A percentile compares a stretch with the other conserved stretches of the same genome.
Evolutionary conservation across 2,888 invertebrate genomes (phyloP).

Genomic region (Leptinotarsa juncta): DNA sequence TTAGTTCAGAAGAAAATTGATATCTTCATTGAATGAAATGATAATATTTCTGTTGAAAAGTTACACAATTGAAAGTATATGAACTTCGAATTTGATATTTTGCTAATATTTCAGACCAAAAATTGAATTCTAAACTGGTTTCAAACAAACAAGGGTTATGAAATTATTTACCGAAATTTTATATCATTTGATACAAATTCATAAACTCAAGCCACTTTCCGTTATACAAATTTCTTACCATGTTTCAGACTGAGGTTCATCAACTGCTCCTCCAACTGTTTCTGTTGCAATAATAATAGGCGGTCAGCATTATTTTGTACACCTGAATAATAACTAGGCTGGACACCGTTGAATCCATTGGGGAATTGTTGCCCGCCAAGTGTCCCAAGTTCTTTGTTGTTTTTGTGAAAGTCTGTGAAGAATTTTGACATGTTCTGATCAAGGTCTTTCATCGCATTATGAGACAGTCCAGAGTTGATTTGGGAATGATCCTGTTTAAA

Average conservation of each 20-base stretch:
- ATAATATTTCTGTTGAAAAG: too few species aligned
- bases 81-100: too few species aligned
- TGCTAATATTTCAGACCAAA: too few species aligned
- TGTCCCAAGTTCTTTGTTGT: slow-evolving; percentile 54
- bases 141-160: too few species aligned
- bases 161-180: too few species aligned
- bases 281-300: slow-evolving; percentile 58
- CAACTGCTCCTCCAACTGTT: slow-evolving; percentile 62
- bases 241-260: slow-evolving; percentile 59
- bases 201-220: slow-evolving; percentile 1
- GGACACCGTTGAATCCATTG: slow-evolving; percentile 52
- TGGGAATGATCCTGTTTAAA: slow-evolving; percentile 37
- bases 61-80: too few species aligned
- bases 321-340: slow-evolving; percentile 48
- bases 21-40: slow-evolving; percentile 35
- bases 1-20: neutral
- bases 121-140: too few species aligned
- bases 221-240: slow-evolving; percentile 29
- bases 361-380: slow-evolving; percentile 40
- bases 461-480: slow-evolving; percentile 36
- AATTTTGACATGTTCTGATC: slow-evolving; percentile 74
- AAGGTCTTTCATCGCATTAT: slow-evolving; percentile 58
- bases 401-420: slow-evolving; percentile 79
- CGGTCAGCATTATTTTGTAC: slow-evolving; percentile 48
- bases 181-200: neutral